phyloP scores from a whole-genome alignment of 2,888 invertebrate species.

The Pammene aurita region DNA sequence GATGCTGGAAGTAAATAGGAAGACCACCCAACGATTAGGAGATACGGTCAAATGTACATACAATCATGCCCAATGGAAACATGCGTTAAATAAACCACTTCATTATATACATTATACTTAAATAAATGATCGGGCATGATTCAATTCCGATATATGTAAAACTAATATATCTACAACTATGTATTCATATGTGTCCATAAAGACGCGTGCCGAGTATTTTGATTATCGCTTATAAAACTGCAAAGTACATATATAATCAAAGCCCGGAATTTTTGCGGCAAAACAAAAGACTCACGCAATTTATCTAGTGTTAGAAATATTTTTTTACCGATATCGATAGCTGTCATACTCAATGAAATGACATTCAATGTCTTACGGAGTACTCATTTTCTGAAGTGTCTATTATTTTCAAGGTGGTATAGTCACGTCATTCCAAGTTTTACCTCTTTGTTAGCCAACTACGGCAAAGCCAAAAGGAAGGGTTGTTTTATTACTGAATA shows the following conservation, averaged over 20 bases:
- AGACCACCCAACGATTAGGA: slow-evolving; percentile 1
- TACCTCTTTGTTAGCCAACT: too few species aligned
- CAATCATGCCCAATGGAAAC: slow-evolving; percentile 23
- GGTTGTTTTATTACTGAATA: too few species aligned
- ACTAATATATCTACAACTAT: slow-evolving; percentile 38
- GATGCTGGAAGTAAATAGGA: slow-evolving; percentile 28
- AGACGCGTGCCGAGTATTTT: slow-evolving; percentile 29
- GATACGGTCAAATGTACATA: background rate
- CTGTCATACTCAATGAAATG: too few species aligned
- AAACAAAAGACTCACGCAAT: too few species aligned
- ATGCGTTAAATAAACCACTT: slow-evolving; percentile 17
- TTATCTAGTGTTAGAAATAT: too few species aligned
- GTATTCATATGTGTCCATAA: slow-evolving; percentile 14
- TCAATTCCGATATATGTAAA: slow-evolving; percentile 35
- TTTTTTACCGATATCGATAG: too few species aligned
- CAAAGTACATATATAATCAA: slow-evolving; percentile 22
- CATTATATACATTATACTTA: slow-evolving; percentile 33
- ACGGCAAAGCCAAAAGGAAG: too few species aligned
- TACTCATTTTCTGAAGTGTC: too few species aligned
- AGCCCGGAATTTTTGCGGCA: too few species aligned
- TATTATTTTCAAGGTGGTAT: too few species aligned
- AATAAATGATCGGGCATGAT: slow-evolving; percentile 24
- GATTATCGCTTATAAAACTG: slow-evolving; percentile 6
- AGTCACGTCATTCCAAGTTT: too few species aligned
- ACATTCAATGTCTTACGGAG: too few species aligned